These are phyloP conservation scores for Bursaphelenchus okinawaensis DNA, from an alignment of 2,888 invertebrate species.

Conservation along the genomic window DNA sequence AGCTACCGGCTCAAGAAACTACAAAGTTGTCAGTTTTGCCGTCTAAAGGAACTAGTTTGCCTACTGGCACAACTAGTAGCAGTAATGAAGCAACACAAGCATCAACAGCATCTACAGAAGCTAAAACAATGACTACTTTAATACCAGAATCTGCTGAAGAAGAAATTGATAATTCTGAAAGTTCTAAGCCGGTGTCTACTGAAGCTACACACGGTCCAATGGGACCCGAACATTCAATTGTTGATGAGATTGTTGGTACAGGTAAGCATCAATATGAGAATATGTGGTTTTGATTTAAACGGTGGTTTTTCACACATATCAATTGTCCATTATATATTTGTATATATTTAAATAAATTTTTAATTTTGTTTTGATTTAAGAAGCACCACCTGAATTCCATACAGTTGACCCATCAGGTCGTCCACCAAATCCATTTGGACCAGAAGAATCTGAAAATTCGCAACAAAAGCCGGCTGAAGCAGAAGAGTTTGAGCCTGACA, in stretches of 20 bases:
- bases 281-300: no score
- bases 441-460: not conserved
- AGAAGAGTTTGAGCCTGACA: conserved; percentile 1
- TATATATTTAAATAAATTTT: not conserved
- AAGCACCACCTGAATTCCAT: conserved; percentile 10
- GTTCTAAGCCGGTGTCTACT: not conserved
- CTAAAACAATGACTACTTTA: no score
- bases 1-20: not conserved
- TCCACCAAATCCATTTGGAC: not conserved
- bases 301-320: not conserved
- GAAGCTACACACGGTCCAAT: not conserved
- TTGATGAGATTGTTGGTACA: not conserved
- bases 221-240: conserved; percentile 10
- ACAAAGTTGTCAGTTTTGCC: not conserved
- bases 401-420: not conserved
- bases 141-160: not conserved
- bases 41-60: no score
- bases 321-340: not conserved
- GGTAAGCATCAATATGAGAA: not conserved
- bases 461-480: not conserved
- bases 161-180: not conserved
- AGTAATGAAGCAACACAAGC: no score
- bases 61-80: no score
- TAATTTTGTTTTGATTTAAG: conserved; percentile 1
- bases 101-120: no score